Evolutionary conservation across 2,888 invertebrate genomes (phyloP).

Genomic region (Athalia rosae): DNA sequence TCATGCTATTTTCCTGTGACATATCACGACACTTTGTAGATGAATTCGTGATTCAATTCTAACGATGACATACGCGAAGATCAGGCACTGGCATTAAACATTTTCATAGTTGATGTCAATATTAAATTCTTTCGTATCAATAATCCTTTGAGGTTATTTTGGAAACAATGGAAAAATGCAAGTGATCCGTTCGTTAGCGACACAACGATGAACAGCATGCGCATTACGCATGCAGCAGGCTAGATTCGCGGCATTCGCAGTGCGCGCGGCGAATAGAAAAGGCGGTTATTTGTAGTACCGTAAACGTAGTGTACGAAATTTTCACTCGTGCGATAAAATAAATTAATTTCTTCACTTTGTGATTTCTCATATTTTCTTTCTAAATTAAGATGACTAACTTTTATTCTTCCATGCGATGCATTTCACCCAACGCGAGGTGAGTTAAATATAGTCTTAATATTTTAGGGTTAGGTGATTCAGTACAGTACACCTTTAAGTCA

Average conservation of each 20-base stretch:
- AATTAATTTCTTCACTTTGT: not conserved
- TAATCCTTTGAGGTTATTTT: too few relatives aligned
- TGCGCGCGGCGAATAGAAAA: too few relatives aligned
- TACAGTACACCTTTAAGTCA: too few relatives aligned
- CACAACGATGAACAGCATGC: not conserved
- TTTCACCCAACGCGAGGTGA: conserved; percentile 69
- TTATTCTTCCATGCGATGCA: conserved; percentile 66
- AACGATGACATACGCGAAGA: too few relatives aligned
- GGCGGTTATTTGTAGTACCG: too few relatives aligned
- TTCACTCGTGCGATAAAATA: not conserved
- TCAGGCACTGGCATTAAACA: not conserved
- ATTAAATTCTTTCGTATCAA: not conserved
- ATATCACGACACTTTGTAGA: too few relatives aligned
- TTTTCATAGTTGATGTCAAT: not conserved
- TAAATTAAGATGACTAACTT: conserved; percentile 63
- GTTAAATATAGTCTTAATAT: conserved; percentile 4
- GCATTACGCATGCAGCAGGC: not conserved
- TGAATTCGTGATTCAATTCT: too few relatives aligned
- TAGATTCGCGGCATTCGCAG: too few relatives aligned
- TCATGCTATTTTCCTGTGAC: too few relatives aligned
- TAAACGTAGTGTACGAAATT: too few relatives aligned
- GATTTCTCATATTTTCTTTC: not conserved
- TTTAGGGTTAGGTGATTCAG: not conserved
- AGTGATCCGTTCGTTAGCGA: not conserved
- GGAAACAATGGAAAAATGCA: not conserved